These are phyloP conservation scores for Petrocephalus schoutedeni DNA, from an alignment of 2,797 vertebrate genomes.

Conservation along the genomic window DNA sequence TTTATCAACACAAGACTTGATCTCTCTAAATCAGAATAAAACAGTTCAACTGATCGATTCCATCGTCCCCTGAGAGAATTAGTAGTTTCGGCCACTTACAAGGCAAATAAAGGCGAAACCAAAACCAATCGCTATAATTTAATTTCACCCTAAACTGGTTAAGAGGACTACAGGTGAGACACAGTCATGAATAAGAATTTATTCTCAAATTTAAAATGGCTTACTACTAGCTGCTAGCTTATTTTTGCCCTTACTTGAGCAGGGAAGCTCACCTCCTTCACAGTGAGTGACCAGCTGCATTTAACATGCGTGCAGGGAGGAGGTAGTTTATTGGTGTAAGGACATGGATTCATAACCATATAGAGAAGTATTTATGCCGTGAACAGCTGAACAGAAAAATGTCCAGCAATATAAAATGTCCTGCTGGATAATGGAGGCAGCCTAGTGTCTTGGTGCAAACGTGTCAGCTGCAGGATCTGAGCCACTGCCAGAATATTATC, in stretches of 20 bases:
- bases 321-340: neutral
- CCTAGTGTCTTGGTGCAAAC: neutral
- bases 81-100: neutral
- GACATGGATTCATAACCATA: conserved; percentile 5
- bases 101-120: neutral
- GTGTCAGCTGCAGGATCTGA: neutral
- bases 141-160: neutral
- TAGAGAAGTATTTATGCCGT: neutral
- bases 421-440: neutral
- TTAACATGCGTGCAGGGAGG: neutral
- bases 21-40: neutral
- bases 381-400: neutral
- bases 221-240: neutral
- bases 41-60: neutral
- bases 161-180: neutral
- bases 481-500: neutral
- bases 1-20: neutral
- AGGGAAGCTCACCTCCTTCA: neutral
- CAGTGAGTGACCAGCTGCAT: neutral
- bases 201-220: neutral
- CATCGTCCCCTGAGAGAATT: neutral
- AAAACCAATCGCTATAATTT: neutral
- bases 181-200: neutral
- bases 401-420: neutral
- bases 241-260: neutral